phyloP scores from a whole-genome alignment of 2,888 invertebrate genomes.

The Zeuzera pyrina region DNA sequence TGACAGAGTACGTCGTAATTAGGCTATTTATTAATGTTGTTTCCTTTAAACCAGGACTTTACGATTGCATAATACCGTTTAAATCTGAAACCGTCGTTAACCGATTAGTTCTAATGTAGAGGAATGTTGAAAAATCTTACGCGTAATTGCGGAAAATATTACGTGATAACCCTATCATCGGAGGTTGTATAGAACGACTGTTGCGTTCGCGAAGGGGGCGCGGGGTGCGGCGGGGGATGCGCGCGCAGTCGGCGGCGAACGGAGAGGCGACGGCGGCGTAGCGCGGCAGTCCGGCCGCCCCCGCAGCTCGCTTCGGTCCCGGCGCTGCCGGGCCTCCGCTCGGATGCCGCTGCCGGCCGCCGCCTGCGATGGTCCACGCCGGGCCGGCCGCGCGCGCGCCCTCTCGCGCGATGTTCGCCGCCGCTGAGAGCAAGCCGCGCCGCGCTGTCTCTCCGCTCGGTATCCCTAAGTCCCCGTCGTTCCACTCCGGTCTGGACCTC shows the following conservation, averaged over 20 bases:
- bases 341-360: conserved; percentile 71
- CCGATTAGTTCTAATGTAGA: not conserved
- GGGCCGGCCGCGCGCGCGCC: conserved; percentile 71
- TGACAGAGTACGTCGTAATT: conserved; percentile 13
- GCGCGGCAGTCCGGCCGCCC: conserved; percentile 54
- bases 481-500: conserved; percentile 88
- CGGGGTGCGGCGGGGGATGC: conserved; percentile 5
- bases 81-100: too few relatives aligned
- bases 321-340: conserved; percentile 64
- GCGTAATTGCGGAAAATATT: conserved; percentile 24
- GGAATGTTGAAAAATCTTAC: conserved; percentile 13
- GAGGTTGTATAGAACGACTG: conserved; percentile 46
- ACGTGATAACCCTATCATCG: conserved; percentile 39
- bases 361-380: conserved; percentile 72
- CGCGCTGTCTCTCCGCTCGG: conserved; percentile 77
- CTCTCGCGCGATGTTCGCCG: conserved; percentile 68
- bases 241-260: conserved; percentile 17
- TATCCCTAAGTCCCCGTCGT: conserved; percentile 90
- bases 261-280: conserved; percentile 22
- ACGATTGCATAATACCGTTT: not conserved
- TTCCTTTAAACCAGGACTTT: not conserved
- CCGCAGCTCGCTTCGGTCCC: conserved; percentile 63
- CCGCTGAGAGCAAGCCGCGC: conserved; percentile 66
- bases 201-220: conserved; percentile 10
- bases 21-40: not conserved